Evolutionary conservation across 2,113 vertebrate genomes (phyloP).

Genomic region (Halcyon malimbica): DNA sequence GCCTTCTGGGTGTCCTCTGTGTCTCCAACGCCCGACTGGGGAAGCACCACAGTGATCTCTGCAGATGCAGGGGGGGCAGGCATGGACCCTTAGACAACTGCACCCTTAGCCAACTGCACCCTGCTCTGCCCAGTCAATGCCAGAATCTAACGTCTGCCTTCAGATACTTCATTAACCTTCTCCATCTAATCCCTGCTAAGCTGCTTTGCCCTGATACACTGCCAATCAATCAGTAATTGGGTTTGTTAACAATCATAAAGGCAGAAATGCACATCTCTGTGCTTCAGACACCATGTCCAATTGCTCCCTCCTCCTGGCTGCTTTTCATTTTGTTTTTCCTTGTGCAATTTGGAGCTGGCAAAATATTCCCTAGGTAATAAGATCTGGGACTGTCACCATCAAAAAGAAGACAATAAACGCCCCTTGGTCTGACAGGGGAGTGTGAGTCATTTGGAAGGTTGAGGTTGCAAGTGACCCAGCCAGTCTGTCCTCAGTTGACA

Average conservation of each 20-base stretch:
- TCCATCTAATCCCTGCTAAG: neutral
- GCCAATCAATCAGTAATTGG: neutral
- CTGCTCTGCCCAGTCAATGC: neutral
- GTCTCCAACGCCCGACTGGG: neutral
- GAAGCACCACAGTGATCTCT: neutral
- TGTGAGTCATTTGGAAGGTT: neutral
- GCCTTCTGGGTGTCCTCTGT: accelerated
- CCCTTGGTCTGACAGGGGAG: neutral
- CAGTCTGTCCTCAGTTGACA: neutral
- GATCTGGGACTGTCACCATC: neutral
- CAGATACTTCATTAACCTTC: neutral
- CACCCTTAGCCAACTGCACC: neutral
- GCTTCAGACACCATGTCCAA: neutral
- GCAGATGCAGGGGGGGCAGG: neutral
- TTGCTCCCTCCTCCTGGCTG: neutral
- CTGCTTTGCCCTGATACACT: neutral
- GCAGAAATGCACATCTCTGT: neutral
- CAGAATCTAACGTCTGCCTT: neutral
- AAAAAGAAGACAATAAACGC: neutral
- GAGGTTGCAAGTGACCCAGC: neutral
- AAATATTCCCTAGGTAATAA: neutral
- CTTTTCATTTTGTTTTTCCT: neutral
- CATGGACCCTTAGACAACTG: neutral
- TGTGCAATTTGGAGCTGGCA: neutral
- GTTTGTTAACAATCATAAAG: neutral